These are phyloP conservation scores for Procapra przewalskii DNA, from an alignment of 2,113 vertebrate species.

Conservation along the genomic window DNA sequence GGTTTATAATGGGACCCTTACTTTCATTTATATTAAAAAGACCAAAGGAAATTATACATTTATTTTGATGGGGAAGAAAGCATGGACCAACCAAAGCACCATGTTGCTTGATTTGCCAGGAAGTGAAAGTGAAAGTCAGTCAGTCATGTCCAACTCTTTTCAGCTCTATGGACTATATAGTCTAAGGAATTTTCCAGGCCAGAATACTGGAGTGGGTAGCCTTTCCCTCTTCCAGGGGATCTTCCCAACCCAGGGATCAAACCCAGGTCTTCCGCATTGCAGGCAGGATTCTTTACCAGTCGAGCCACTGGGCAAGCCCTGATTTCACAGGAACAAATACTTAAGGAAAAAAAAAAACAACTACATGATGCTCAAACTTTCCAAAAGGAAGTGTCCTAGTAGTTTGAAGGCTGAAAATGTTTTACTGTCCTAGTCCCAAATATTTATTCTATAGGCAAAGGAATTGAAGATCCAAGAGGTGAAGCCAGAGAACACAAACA, in stretches of 20 bases:
- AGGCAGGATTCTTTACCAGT: not conserved
- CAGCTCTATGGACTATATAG: not conserved
- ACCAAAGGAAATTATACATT: not conserved
- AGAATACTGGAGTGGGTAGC: not conserved
- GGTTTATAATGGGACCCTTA: not conserved
- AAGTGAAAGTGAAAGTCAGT: not conserved
- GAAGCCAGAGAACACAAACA: not conserved
- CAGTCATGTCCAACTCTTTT: not conserved
- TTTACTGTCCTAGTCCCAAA: not conserved
- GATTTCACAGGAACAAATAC: not conserved
- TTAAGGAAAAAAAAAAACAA: not conserved
- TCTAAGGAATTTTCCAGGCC: not conserved
- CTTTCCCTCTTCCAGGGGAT: not conserved
- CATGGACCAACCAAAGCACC: not conserved
- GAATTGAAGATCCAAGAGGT: not conserved
- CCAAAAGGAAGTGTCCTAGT: not conserved
- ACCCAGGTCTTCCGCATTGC: not conserved
- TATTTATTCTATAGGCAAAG: not conserved
- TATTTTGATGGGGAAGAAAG: not conserved
- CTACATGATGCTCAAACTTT: not conserved
- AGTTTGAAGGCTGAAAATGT: not conserved
- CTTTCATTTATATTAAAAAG: not conserved
- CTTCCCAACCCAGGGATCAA: not conserved
- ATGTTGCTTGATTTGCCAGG: not conserved
- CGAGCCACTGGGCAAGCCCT: not conserved